phyloP scores from a whole-genome alignment of 2,113 vertebrate genomes.

The Drymodes brunneopygia region DNA sequence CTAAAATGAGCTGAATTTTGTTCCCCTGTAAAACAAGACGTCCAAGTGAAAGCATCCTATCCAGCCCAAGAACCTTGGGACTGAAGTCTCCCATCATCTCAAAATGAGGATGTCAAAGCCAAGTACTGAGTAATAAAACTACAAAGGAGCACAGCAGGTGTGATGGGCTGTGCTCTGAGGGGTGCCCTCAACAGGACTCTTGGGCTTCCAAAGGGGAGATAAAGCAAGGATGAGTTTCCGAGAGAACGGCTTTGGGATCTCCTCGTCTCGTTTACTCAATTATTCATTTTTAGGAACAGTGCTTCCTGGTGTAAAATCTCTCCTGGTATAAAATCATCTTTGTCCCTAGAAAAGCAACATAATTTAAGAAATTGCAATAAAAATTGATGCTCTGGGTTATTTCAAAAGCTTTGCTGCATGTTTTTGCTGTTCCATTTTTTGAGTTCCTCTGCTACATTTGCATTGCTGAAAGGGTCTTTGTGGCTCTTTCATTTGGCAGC shows the following conservation, averaged over 20 bases:
- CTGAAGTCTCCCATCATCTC: not conserved
- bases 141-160: not conserved
- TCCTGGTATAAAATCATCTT: no score
- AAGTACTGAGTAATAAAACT: not conserved
- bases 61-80: not conserved
- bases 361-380: not conserved
- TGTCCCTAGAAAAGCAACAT: not conserved
- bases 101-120: not conserved
- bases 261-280: accelerated
- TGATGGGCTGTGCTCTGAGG: not conserved
- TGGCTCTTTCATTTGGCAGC: not conserved
- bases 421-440: not conserved
- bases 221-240: not conserved
- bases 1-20: accelerated
- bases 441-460: not conserved
- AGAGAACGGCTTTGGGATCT: not conserved
- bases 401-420: accelerated
- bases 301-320: not conserved
- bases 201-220: accelerated
- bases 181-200: not conserved
- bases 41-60: not conserved
- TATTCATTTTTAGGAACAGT: not conserved
- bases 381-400: not conserved
- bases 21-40: accelerated
- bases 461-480: not conserved